phyloP scores from a whole-genome alignment of 1,140 invertebrate genomes.

The Caenorhabditis latens region DNA sequence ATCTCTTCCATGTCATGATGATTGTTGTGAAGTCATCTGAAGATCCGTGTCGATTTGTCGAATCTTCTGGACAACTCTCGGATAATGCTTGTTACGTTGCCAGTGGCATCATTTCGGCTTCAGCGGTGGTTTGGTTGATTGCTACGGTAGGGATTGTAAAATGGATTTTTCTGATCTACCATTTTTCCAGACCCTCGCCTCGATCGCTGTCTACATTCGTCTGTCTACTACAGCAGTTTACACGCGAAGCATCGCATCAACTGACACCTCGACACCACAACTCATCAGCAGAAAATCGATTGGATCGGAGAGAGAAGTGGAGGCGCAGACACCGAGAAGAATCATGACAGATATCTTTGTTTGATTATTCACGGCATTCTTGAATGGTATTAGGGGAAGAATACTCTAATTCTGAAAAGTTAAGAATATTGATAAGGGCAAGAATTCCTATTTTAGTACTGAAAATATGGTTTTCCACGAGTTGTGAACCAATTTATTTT shows the following conservation, averaged over 20 bases:
- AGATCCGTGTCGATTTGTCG: neutral
- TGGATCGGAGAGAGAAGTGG: too few species aligned
- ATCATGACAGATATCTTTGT: too few species aligned
- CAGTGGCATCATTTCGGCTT: neutral
- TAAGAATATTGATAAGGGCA: too few species aligned
- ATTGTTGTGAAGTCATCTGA: conserved; percentile 18
- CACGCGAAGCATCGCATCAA: conserved; percentile 22
- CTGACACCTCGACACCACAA: conserved; percentile 29
- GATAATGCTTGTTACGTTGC: neutral
- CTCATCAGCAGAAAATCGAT: neutral
- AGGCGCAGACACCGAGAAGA: too few species aligned
- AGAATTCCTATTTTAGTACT: too few species aligned
- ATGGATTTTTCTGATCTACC: too few species aligned
- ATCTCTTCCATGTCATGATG: neutral
- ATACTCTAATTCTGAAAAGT: too few species aligned
- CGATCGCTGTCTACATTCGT: neutral
- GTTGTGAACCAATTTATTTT: too few species aligned
- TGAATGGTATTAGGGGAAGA: too few species aligned
- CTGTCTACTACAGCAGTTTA: neutral
- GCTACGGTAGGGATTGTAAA: neutral
- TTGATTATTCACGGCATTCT: too few species aligned
- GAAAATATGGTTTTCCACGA: too few species aligned
- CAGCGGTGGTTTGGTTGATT: neutral
- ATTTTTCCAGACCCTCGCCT: conserved; percentile 1
- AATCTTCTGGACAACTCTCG: neutral